phyloP scores from a whole-genome alignment of 2,888 invertebrate genomes.

The Chydorus sphaericus region DNA sequence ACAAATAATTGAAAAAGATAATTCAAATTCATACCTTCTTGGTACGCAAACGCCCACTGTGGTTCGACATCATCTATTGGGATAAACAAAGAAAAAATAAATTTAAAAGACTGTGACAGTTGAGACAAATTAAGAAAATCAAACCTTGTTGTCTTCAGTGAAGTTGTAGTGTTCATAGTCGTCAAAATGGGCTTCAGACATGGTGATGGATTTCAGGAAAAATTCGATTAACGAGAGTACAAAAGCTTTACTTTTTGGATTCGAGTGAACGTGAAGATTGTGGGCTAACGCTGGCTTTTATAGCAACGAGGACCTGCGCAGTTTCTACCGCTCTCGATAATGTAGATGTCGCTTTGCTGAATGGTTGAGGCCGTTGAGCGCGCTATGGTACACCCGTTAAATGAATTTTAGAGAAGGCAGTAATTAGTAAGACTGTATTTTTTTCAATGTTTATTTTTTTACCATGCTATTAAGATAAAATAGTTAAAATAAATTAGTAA shows the following conservation, averaged over 20 bases:
- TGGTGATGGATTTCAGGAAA: constrained; percentile 30
- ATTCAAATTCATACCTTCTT: constrained; percentile 34
- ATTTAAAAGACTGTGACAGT: background rate
- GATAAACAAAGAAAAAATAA: background rate
- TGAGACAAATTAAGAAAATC: no score
- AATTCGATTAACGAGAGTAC: background rate
- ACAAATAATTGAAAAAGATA: background rate
- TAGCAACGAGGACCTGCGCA: background rate
- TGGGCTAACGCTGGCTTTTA: background rate
- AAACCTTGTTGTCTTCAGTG: constrained; percentile 78
- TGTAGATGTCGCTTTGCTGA: no score
- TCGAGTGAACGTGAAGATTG: background rate
- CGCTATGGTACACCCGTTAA: no score
- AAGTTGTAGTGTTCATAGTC: constrained; percentile 90
- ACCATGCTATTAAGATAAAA: no score
- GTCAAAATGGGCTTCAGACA: constrained; percentile 75
- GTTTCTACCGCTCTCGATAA: no score
- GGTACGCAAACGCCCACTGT: constrained; percentile 77
- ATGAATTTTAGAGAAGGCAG: no score
- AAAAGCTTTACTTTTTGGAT: background rate
- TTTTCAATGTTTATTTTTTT: no score
- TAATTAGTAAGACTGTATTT: no score
- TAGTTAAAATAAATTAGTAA: no score
- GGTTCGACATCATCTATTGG: no score
- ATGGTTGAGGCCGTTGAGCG: no score